Percentiles rank a stretch among this genome's conserved stretches.
These are phyloP conservation scores for fruit fly (Drosophila melanogaster) DNA, from an alignment of 1,140 invertebrate genomes.

Conservation along the genomic window Release_6_plus_ISO1_MT NT_033777.3:10480001-10480500, in stretches of 20 bases:
- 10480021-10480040: conserved; percentile 8
- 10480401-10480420: too few species aligned
- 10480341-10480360: too few species aligned
- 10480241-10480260: too few species aligned
- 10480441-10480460: background rate
- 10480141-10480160: background rate
- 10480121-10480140: conserved; percentile 4
- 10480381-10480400: too few species aligned
- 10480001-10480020: conserved; percentile 27
- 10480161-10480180: background rate
- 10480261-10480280: too few species aligned
- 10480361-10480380: too few species aligned
- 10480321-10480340: too few species aligned
- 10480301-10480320: too few species aligned
- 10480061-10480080: conserved; percentile 51
- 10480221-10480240: background rate
- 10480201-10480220: background rate
- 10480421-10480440: too few species aligned
- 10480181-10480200: background rate
- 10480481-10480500: conserved; percentile 22
- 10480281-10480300: too few species aligned
- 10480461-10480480: background rate
- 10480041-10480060: conserved; percentile 66
- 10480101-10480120: conserved; percentile 13
- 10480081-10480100: conserved; percentile 12